Base-by-base conservation (phyloP, 2,797 vertebrate species). In the Sardinella longiceps region DNA sequence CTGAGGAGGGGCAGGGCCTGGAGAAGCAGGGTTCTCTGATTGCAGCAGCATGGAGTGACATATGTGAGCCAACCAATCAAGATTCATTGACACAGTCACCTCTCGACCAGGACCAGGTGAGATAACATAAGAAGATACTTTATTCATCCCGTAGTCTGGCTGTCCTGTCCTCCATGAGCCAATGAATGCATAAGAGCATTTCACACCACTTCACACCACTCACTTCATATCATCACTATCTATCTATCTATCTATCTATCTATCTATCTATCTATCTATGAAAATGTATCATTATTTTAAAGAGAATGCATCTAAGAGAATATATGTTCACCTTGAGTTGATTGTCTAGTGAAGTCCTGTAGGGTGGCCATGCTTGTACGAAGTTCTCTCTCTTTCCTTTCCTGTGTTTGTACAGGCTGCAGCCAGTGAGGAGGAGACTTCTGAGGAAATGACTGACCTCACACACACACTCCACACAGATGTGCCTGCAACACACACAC, bases 1-100 rank as follows among this genome's bases (percentile, higher is more conserved):
- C 25, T 33, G 51, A 83, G 23, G 20, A 58, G 15, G 66, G 11
- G 43, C 56, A 66, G 2, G 81, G 84, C 84, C 90, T 81, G 66
- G 93, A 96, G 88, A 93, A 95, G 83, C 94, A 95, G 89, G 94
- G 87, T 80, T 95, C 94, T 48, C 86, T 96, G 84, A 96, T 96
- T 83, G 80, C 95, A 2, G 83, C 94, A 1, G 95, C 96, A 50
- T 96, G 96, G 96, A 93, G 96, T 89, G 70, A 77, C 70, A 77
- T 77, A 39, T 2, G 33, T 9, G 94, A 93, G 89, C 92, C 88
- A 46, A 51, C 87, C 6, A 88, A 91, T 50, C 84, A 87, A 2
- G 50, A 77, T 5, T 77, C 70, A 43, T 18, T 37, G 3, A 9
- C 28, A 7, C 70, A 77, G 33, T 43, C 70, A n/a, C 70, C 33